A percentile compares a stretch with the other conserved stretches of the same genome.
Evolutionary conservation across 1,140 invertebrate species (phyloP).

Genomic region (Bombus haemorrhoidalis): DNA sequence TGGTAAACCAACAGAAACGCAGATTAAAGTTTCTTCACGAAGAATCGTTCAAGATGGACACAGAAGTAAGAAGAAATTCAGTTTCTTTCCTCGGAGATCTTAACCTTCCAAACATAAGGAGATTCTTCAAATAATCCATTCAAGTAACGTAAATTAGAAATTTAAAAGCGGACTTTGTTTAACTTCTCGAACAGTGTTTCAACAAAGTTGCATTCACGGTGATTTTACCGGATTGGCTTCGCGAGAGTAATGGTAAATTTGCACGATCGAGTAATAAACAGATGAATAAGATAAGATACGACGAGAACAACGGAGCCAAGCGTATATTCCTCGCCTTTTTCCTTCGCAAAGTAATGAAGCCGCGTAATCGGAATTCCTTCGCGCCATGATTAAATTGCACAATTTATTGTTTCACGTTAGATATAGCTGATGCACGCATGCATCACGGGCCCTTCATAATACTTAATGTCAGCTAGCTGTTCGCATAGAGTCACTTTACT

Average conservation of each 20-base stretch:
- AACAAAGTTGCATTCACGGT: background rate
- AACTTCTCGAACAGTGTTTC: background rate
- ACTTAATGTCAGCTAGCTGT: slow-evolving; percentile 27
- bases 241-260: background rate
- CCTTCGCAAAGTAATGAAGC: slow-evolving; percentile 7
- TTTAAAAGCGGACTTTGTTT: background rate
- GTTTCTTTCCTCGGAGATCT: background rate
- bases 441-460: slow-evolving; percentile 37
- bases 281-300: background rate
- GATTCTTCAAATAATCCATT: background rate
- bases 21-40: background rate
- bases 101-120: background rate
- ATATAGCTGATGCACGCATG: slow-evolving; percentile 22
- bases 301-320: background rate
- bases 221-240: background rate
- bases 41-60: background rate
- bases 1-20: too few relatives aligned
- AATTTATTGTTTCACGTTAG: slow-evolving; percentile 32
- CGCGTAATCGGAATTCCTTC: slow-evolving; percentile 37
- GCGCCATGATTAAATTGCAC: slow-evolving; percentile 32
- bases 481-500: slow-evolving; percentile 28
- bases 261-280: slow-evolving; percentile 15
- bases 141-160: slow-evolving; percentile 10
- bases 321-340: background rate
- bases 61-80: background rate